Base-by-base conservation (phyloP, 2,797 vertebrate genomes). In the Poeciliopsis turneri region DNA sequence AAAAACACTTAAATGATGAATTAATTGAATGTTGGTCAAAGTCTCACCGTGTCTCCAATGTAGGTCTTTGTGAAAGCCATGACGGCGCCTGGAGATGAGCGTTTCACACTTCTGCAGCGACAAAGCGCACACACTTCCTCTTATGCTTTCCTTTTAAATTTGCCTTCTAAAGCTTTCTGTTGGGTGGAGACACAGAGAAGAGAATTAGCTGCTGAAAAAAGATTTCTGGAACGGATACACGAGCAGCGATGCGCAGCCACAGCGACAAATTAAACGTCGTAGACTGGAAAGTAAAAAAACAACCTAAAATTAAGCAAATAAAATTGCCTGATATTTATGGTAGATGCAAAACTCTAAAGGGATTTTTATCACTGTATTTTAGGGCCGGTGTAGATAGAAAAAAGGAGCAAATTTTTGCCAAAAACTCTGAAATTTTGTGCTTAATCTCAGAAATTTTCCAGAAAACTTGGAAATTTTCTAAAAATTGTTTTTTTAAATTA, bases 41-140 rank as follows among this genome's bases (percentile, higher is more conserved):
- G 2, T 79, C 84, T 89, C 89, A 92, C 92, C 89, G 20, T 23
- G 61, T 0, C 2, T 1, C 0, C 0, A 0, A 0, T 0, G 0
- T 3, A 0, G 5, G 0, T 28, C 5, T 0, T 1, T 36, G 28
- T 47, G 2, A 25, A 0, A 43, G 20, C 68, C 89, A 89, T 92
- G 11, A 3, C 0, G 33, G 41, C 16, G 70, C 73, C 20, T 20
- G 49, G 49, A 51, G 72, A 36, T 59, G 74, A 73, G 5, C 12
- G 74, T 49, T 59, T 82, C 20, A 28, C 33, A 2, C 55, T 47
- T 36, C n/a, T 0, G 20, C 2, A 41, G 39, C n/a, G 70, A 73
- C 49, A 76, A 47, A 78, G 59, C 82, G 45, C 18, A 2, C 36
- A 2, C 18, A 78, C 83, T 92, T 92, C 88, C 83, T 83, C 23